phyloP scores from a whole-genome alignment of 1,140 invertebrate species.

The Hylaeus volcanicus region DNA sequence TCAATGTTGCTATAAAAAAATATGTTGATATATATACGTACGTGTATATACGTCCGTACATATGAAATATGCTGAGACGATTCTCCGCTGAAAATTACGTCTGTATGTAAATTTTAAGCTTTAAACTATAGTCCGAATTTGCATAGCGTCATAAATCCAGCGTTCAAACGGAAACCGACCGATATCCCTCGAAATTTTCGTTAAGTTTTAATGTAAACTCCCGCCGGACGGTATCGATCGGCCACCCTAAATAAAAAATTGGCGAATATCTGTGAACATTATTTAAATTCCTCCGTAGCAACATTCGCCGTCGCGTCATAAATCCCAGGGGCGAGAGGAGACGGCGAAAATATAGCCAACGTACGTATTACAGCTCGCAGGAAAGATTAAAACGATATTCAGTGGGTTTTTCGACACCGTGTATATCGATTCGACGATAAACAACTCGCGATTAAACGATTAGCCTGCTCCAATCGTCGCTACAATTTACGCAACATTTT shows the following conservation, averaged over 20 bases:
- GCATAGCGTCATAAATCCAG: conserved; percentile 52
- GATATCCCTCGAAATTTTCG: conserved; percentile 37
- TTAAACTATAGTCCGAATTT: conserved; percentile 48
- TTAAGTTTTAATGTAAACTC: conserved; percentile 45
- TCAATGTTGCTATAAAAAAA: too few relatives aligned
- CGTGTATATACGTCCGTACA: too few relatives aligned
- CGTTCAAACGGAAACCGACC: conserved; percentile 33
- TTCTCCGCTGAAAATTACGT: conserved; percentile 50
- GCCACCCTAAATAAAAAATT: conserved; percentile 10
- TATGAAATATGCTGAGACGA: too few relatives aligned
- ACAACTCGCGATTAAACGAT: too few relatives aligned
- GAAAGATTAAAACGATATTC: background rate
- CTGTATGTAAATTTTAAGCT: conserved; percentile 58
- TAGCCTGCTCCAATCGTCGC: too few relatives aligned
- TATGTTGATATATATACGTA: too few relatives aligned
- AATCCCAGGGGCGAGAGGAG: background rate
- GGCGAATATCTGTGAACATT: conserved; percentile 16
- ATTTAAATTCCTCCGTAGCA: background rate
- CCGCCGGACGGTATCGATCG: background rate
- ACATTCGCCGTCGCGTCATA: background rate
- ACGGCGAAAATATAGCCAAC: background rate
- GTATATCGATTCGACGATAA: too few relatives aligned
- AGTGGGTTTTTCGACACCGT: background rate
- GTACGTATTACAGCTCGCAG: background rate
- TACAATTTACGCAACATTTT: too few relatives aligned